Conservation (phyloP, 2,797 vertebrate genomes). For the Danio choprae region DNA sequence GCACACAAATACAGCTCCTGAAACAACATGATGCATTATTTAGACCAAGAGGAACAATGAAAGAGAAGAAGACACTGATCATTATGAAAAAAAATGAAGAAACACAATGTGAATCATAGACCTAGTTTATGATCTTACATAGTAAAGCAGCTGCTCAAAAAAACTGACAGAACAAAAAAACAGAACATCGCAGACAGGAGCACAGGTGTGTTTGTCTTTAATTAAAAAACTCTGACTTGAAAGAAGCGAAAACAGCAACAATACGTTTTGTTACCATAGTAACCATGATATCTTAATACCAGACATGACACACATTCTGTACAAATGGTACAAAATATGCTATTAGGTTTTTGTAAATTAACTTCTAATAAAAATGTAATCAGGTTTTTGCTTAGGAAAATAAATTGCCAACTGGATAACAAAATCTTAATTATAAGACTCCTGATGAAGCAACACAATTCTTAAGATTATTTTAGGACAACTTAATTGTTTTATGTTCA, state of each 20-base stretch:
- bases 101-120: no score
- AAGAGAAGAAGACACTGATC: background rate
- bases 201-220: slow-evolving; percentile 25
- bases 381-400: background rate
- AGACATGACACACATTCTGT: slow-evolving; percentile 20
- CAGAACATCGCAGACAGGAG: background rate
- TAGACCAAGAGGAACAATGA: slow-evolving; percentile 37
- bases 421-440: background rate
- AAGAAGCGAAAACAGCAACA: slow-evolving; percentile 9
- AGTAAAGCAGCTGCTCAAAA: background rate
- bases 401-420: background rate
- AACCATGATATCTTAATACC: slow-evolving; percentile 29
- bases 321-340: background rate
- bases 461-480: no score
- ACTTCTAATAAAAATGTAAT: background rate
- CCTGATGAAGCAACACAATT: no score
- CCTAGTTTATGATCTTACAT: background rate
- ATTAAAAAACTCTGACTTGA: slow-evolving; percentile 9
- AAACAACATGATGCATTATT: slow-evolving; percentile 14
- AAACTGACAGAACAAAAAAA: background rate
- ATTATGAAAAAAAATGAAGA: background rate
- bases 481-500: no score
- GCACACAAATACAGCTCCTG: slow-evolving; percentile 92
- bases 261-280: slow-evolving; percentile 36
- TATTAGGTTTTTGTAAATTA: no score